Evolutionary conservation across 2,888 invertebrate species (phyloP).

Genomic region (Cephus runcator): DNA sequence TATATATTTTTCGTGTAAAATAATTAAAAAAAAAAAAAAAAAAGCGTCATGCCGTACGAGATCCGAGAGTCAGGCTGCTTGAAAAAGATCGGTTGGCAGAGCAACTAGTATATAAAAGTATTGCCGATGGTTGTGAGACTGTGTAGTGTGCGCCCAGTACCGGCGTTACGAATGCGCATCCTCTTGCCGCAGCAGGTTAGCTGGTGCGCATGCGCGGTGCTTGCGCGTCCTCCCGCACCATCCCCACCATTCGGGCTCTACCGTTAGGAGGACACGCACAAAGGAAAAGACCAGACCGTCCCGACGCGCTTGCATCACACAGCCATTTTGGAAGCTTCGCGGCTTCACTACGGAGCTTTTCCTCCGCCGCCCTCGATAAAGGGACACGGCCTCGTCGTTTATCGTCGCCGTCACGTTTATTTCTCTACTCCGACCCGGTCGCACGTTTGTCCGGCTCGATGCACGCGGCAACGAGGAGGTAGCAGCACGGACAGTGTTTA

Average conservation of each 20-base stretch:
- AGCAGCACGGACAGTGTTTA: conserved; percentile 28
- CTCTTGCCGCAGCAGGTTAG: conserved; percentile 13
- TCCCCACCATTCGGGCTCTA: conserved; percentile 48
- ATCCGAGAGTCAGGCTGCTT: neutral
- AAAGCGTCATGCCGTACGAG: too few relatives aligned
- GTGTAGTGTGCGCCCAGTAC: neutral
- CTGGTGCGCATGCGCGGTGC: conserved; percentile 51
- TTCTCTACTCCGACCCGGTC: neutral
- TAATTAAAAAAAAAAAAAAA: too few relatives aligned
- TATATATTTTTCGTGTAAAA: too few relatives aligned
- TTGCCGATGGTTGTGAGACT: neutral
- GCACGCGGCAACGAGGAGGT: conserved; percentile 43
- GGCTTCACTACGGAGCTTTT: conserved; percentile 59
- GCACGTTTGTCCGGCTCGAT: conserved; percentile 32
- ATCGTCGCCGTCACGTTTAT: conserved; percentile 1
- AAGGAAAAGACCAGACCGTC: conserved; percentile 61
- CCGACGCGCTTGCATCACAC: conserved; percentile 63
- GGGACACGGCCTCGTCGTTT: neutral
- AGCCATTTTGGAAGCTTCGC: conserved; percentile 66
- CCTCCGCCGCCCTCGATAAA: conserved; percentile 12
- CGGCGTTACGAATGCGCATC: conserved; percentile 1
- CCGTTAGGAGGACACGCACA: conserved; percentile 63
- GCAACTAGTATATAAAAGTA: neutral
- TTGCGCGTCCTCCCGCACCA: conserved; percentile 58
- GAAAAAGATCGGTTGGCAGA: neutral